Conservation (phyloP, 2,888 invertebrate genomes). For the Microctonus aethiopoides region DNA sequence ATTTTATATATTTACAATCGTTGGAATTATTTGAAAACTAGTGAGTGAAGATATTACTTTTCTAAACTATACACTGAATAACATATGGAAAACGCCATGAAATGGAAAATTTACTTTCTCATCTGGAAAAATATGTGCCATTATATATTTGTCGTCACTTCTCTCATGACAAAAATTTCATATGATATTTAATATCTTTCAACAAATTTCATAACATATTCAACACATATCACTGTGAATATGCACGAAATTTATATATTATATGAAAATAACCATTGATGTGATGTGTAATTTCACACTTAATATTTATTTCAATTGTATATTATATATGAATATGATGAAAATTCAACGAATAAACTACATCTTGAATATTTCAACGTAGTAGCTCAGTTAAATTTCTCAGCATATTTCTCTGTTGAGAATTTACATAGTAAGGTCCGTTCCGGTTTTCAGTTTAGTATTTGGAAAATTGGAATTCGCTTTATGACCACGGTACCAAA, state of each 20-base stretch:
- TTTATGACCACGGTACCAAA: background rate
- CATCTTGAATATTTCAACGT: background rate
- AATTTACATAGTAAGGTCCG: background rate
- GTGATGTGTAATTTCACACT: background rate
- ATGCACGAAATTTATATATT: background rate
- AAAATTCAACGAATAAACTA: background rate
- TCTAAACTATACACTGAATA: background rate
- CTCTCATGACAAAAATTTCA: background rate
- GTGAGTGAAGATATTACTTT: background rate
- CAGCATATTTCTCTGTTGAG: background rate
- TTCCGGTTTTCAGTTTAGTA: background rate
- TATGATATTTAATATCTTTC: background rate
- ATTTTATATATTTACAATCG: background rate
- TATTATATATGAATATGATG: background rate
- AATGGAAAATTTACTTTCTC: background rate
- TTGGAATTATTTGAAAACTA: background rate
- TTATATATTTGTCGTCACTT: background rate
- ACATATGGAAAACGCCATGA: background rate
- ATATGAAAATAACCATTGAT: background rate
- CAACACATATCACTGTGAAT: background rate
- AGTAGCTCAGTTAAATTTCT: background rate
- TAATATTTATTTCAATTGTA: background rate
- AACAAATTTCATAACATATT: background rate
- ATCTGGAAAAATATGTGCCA: background rate
- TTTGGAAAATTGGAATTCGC: background rate